These are phyloP conservation scores for Pantelozetes paolii DNA, from an alignment of 2,888 invertebrate species.

Conservation along the genomic window DNA sequence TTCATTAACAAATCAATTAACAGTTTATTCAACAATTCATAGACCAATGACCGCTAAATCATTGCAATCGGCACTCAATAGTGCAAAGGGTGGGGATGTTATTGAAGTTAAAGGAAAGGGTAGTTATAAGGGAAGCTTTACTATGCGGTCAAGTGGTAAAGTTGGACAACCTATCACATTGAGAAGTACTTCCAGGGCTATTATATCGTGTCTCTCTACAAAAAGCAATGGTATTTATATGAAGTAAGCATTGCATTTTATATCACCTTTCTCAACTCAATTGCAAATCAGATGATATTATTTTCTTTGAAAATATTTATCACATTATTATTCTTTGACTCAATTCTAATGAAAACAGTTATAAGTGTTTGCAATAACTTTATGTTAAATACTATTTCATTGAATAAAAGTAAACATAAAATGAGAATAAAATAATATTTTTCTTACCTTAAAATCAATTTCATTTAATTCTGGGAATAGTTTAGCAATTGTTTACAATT, in stretches of 20 bases:
- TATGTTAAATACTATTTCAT: too few relatives aligned
- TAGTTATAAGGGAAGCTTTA: not conserved
- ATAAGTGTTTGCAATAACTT: too few relatives aligned
- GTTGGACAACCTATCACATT: slow-evolving; percentile 6
- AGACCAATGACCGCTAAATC: not conserved
- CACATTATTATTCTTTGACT: too few relatives aligned
- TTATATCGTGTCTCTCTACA: not conserved
- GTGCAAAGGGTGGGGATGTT: not conserved
- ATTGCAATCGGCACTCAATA: not conserved
- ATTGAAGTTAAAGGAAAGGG: not conserved
- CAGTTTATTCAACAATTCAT: not conserved
- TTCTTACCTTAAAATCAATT: too few relatives aligned
- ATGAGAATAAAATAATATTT: too few relatives aligned
- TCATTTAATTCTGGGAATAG: too few relatives aligned
- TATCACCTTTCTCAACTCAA: too few relatives aligned
- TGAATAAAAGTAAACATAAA: too few relatives aligned
- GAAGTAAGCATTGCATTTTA: not conserved
- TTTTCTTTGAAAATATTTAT: not conserved
- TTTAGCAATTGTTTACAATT: too few relatives aligned
- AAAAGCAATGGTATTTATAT: not conserved
- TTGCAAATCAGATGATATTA: too few relatives aligned
- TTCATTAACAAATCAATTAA: not conserved
- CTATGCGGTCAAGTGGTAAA: not conserved
- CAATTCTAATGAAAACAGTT: too few relatives aligned
- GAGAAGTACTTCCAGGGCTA: not conserved